These are phyloP conservation scores for Peromyscus eremicus DNA, from an alignment of 2,797 vertebrate species.

Conservation along the genomic window DNA sequence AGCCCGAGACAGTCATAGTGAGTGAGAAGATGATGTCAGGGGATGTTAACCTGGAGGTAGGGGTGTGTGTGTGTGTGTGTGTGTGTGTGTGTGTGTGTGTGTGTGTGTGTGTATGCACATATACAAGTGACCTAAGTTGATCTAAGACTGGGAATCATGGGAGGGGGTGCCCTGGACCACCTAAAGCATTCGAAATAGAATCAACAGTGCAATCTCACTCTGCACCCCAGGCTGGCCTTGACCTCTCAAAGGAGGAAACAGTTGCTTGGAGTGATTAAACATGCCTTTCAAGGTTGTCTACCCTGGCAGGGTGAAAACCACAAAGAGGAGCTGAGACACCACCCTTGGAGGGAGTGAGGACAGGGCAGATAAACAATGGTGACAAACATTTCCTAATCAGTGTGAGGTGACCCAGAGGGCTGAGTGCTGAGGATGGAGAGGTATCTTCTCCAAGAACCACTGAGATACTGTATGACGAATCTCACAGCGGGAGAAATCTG, in stretches of 20 bases:
- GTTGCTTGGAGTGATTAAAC: background rate
- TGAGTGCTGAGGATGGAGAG: background rate
- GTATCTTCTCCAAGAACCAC: background rate
- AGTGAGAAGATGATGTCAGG: background rate
- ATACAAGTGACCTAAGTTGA: too few relatives aligned
- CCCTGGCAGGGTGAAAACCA: background rate
- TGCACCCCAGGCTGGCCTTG: too few relatives aligned
- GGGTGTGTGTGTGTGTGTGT: too few relatives aligned
- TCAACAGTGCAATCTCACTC: background rate
- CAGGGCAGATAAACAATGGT: background rate
- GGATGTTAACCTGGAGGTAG: background rate
- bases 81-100: background rate
- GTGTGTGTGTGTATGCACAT: background rate
- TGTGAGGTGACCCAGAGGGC: background rate
- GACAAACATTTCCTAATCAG: background rate
- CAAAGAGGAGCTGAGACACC: background rate
- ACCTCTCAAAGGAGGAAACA: conserved; percentile 1
- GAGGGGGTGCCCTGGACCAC: background rate
- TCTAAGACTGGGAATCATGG: background rate
- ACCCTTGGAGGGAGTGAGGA: background rate
- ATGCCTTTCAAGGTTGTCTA: background rate
- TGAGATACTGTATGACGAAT: background rate
- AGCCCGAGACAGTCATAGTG: background rate
- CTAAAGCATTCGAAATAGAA: conserved; percentile 15
- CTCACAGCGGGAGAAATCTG: background rate